Evolutionary conservation across 64 coral and sea anemone species (phyloP).

Genomic region (Porites australiensis): DNA sequence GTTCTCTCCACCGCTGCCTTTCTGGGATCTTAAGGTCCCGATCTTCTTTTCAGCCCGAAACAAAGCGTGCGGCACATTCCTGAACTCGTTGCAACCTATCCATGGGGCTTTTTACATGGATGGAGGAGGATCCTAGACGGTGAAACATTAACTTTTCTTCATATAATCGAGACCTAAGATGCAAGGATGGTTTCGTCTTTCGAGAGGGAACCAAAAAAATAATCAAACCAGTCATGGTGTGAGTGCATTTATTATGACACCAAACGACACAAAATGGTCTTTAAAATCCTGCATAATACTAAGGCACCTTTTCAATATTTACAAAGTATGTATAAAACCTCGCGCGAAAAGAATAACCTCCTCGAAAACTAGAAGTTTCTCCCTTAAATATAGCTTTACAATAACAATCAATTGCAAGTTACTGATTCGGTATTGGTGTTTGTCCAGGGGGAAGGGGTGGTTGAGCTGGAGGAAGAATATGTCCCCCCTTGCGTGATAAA

Average conservation of each 20-base stretch:
- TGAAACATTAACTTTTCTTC: too few species aligned
- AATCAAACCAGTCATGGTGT: background rate
- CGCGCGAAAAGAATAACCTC: background rate
- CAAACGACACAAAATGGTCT: background rate
- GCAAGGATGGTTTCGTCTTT: too few species aligned
- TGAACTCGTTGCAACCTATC: too few species aligned
- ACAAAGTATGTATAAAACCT: conserved; percentile 22
- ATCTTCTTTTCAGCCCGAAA: too few species aligned
- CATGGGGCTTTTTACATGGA: too few species aligned
- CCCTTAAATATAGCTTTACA: background rate
- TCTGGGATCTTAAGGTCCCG: too few species aligned
- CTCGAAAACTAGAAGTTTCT: background rate
- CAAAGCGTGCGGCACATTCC: too few species aligned
- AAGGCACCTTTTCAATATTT: background rate
- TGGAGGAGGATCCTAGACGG: too few species aligned
- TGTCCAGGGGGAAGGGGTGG: conserved; percentile 96
- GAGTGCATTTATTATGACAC: background rate
- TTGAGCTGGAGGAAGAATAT: conserved; percentile 95
- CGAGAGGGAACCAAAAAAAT: background rate
- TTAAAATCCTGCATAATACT: background rate
- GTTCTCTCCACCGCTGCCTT: too few species aligned
- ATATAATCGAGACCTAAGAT: too few species aligned
- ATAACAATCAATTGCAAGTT: background rate
- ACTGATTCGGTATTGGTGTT: conserved; percentile 96
- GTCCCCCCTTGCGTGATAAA: conserved; percentile 92